phyloP scores from a whole-genome alignment of 35 echinoderm and acorn worm species.

The Heliocidaris tuberculata region DNA sequence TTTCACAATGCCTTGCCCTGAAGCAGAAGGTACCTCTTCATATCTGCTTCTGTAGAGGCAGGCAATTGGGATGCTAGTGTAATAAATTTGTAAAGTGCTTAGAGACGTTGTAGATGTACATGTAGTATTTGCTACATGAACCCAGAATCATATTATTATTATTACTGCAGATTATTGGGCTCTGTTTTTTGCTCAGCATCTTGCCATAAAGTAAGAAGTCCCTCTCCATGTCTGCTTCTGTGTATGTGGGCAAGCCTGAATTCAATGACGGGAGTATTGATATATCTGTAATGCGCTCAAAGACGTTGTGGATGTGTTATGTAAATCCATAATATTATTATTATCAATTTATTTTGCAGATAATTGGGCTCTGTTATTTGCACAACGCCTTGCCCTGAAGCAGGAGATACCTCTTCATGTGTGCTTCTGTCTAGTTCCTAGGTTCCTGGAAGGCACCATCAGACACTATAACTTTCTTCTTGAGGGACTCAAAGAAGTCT shows the following conservation, averaged over 20 bases:
- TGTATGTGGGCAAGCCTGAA: neutral
- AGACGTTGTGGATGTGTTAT: neutral
- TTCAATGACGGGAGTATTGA: too few relatives aligned
- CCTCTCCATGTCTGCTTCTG: conserved; percentile 93
- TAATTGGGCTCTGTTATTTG: conserved; percentile 87
- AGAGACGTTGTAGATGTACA: too few relatives aligned
- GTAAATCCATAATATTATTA: neutral
- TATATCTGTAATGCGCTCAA: too few relatives aligned
- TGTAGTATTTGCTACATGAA: too few relatives aligned
- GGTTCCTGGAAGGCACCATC: conserved; percentile 64
- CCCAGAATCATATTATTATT: too few relatives aligned
- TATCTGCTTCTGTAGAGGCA: too few relatives aligned
- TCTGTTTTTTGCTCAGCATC: conserved; percentile 81
- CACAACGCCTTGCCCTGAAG: conserved; percentile 82
- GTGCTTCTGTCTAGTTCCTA: conserved; percentile 89
- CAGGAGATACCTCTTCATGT: conserved; percentile 81
- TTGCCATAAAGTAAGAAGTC: conserved; percentile 77
- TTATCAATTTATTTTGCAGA: conserved; percentile 49
- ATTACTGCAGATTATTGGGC: conserved; percentile 68
- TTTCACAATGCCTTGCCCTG: too few relatives aligned
- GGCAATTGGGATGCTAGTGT: too few relatives aligned
- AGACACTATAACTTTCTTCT: conserved; percentile 78
- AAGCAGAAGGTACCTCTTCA: too few relatives aligned
- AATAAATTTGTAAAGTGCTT: too few relatives aligned
- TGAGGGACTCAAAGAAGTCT: conserved; percentile 76